Evolutionary conservation across 2,888 invertebrate species (phyloP), one percentile per base, ranked within the genome.

Genomic region (Diadegma fenestrale): DNA sequence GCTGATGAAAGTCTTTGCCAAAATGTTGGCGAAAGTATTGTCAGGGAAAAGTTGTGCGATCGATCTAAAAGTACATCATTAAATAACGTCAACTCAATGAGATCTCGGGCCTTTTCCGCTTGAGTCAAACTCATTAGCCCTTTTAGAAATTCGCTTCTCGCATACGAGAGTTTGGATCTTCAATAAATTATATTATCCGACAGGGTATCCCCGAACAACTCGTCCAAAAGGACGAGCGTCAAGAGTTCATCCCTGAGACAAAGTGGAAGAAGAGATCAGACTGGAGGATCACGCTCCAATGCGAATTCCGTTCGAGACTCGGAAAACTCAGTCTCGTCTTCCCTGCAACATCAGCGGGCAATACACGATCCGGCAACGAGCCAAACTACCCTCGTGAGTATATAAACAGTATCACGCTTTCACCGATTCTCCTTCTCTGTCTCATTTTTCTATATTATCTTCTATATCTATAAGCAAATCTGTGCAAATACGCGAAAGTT

Each of bases 371-470:
- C 86, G 86, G 96, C 96, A 88, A 96, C 97, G 86, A 97, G 97
- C 66, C 97, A 97, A 94, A 97, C 97, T 81, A 97, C 97, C 91
- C 95, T 97, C 95, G 97, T 97, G 94, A 95, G 96, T 95, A 83
- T 82, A 82, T 73, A 33, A 72, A 84, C 61, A 48, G 45, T 61
- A 63, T 30, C 30, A 30, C n/a, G 33, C 8, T 10, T 54, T 45
- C 33, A 17, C 54, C n/a, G 10, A 30, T 37, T 51, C 51, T 30
- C 30, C 8, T 19, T 37, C 17, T 22, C 41, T 4, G 41, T 26
- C 71, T 73, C 54, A 26, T 22, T 22, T 54, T 54, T 26, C 30
- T 68, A 68, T 68, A 68, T 66, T 54, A n/a, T 17, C 37, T 48
- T 19, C 68, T 85, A 61, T 66, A 41, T 37, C 45, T 37, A 84